These are phyloP conservation scores for Typhlichthys eigenmanni DNA, from an alignment of 2,797 vertebrate genomes.

Conservation along the genomic window DNA sequence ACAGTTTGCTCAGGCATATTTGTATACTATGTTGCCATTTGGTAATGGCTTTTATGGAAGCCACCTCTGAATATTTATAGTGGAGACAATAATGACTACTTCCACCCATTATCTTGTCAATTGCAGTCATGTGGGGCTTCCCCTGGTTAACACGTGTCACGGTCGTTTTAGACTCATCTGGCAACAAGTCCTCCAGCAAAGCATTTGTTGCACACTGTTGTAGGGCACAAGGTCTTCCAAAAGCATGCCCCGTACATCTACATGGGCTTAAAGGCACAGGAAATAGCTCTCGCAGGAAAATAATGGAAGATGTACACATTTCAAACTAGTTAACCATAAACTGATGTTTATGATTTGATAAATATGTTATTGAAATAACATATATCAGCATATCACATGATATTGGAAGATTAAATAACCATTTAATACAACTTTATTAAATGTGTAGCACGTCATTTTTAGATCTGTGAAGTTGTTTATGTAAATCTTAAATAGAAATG, in stretches of 20 bases:
- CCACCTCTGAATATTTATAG: slow-evolving; percentile 64
- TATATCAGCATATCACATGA: not conserved
- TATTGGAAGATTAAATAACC: too few species aligned
- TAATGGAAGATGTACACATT: too few species aligned
- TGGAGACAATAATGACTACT: slow-evolving; percentile 61
- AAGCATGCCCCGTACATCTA: slow-evolving; percentile 53
- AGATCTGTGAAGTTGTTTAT: too few species aligned
- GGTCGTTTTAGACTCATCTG: slow-evolving; percentile 71
- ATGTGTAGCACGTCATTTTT: not conserved
- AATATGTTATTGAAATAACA: not conserved
- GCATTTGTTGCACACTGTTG: slow-evolving; percentile 53
- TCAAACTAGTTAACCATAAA: too few species aligned
- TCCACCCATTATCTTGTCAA: slow-evolving; percentile 69
- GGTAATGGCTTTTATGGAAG: slow-evolving; percentile 44
- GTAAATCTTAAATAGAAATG: too few species aligned
- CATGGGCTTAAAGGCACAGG: slow-evolving; percentile 40
- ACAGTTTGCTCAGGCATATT: slow-evolving; percentile 48
- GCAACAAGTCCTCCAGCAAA: slow-evolving; percentile 47
- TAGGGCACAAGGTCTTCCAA: slow-evolving; percentile 20
- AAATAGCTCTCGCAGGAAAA: not conserved
- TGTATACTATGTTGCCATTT: slow-evolving; percentile 40
- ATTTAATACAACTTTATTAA: not conserved
- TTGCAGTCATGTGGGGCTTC: slow-evolving; percentile 57
- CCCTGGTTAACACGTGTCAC: slow-evolving; percentile 75
- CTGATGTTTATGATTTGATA: not conserved